Evolutionary conservation across 1,140 invertebrate species (phyloP).

Genomic region (Micrasema minimum): DNA sequence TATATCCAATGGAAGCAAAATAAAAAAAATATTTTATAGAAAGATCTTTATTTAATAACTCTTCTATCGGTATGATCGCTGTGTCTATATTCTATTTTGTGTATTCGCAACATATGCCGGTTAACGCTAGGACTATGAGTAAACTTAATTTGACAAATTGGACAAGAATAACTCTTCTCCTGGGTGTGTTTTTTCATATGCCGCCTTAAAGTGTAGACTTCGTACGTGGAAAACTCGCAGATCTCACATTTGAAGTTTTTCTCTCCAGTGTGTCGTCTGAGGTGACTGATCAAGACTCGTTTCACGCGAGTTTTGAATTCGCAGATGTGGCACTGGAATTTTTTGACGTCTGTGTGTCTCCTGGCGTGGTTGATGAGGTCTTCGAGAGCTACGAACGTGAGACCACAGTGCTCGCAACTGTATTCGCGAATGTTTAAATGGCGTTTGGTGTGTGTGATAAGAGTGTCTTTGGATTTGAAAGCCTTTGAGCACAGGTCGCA

Average conservation of each 20-base stretch:
- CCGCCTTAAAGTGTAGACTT: conserved; percentile 58
- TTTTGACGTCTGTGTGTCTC: conserved; percentile 57
- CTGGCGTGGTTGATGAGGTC: conserved; percentile 62
- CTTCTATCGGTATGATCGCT: conserved; percentile 54
- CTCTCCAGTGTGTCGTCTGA: conserved; percentile 63
- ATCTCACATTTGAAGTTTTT: conserved; percentile 60
- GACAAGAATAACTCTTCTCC: conserved; percentile 70
- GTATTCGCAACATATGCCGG: conserved; percentile 62
- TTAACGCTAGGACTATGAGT: conserved; percentile 62
- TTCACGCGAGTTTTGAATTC: conserved; percentile 64
- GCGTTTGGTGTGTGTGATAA: conserved; percentile 60
- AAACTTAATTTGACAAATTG: conserved; percentile 66
- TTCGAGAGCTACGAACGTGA: conserved; percentile 62
- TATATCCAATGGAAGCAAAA: too few species aligned
- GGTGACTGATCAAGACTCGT: conserved; percentile 62
- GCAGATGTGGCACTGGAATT: conserved; percentile 63
- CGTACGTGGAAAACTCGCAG: conserved; percentile 60
- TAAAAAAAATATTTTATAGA: too few species aligned
- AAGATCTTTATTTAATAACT: conserved; percentile 42
- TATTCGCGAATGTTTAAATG: conserved; percentile 64
- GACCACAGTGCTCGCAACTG: conserved; percentile 64
- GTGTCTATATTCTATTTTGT: conserved; percentile 61
- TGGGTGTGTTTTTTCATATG: conserved; percentile 67
- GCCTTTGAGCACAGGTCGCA: conserved; percentile 58
- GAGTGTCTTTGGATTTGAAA: conserved; percentile 60